These are phyloP conservation scores for Campylomormyrus numenius DNA, from an alignment of 2,113 vertebrate genomes.

Conservation along the genomic window DNA sequence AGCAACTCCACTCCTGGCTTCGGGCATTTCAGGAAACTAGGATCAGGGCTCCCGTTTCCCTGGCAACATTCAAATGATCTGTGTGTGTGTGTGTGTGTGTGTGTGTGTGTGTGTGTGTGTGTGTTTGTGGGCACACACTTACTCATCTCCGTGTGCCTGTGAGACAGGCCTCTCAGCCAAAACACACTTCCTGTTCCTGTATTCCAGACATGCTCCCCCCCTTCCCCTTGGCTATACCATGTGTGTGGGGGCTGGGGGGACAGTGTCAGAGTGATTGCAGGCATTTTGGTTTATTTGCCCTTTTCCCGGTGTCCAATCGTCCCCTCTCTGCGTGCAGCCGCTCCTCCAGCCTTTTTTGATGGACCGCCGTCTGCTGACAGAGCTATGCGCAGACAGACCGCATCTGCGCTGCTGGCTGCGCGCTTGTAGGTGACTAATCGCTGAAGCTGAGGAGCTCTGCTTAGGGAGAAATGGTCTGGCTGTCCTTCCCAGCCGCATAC, in stretches of 20 bases:
- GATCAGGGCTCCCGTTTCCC: conserved; percentile 47
- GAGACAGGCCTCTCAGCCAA: conserved; percentile 43
- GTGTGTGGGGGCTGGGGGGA: background rate
- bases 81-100: conserved; percentile 26
- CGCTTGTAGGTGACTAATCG: background rate
- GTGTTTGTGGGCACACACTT: conserved; percentile 15
- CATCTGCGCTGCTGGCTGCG: background rate
- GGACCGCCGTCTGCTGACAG: background rate
- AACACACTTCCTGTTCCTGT: conserved; percentile 53
- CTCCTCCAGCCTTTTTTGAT: background rate
- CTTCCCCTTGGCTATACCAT: conserved; percentile 10
- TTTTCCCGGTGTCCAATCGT: background rate
- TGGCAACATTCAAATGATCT: conserved; percentile 51
- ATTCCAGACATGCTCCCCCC: conserved; percentile 41
- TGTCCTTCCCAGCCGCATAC: background rate
- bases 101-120: conserved; percentile 17
- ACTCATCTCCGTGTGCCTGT: conserved; percentile 33
- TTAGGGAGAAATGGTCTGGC: background rate
- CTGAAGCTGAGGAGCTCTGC: background rate
- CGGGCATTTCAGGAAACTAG: conserved; percentile 1
- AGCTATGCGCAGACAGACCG: background rate
- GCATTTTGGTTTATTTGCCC: background rate
- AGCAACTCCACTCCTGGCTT: background rate
- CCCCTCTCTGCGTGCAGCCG: background rate
- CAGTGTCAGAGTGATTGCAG: background rate